These are phyloP conservation scores for Drosophila arawakana DNA, from an alignment of 1,140 invertebrate species.

Conservation along the genomic window DNA sequence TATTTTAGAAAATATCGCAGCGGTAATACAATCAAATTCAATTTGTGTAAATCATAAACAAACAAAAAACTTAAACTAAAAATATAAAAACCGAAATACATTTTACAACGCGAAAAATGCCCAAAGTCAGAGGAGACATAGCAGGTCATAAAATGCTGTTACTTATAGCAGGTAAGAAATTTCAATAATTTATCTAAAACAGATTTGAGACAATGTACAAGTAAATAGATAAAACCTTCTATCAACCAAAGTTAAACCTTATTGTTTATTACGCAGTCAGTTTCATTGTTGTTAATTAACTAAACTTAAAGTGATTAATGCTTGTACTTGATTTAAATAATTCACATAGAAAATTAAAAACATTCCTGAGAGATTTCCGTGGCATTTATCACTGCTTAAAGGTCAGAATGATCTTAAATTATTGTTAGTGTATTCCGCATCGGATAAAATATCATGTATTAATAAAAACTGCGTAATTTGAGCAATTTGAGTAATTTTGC, in stretches of 20 bases:
- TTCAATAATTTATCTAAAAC: not conserved
- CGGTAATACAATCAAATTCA: constrained; percentile 45
- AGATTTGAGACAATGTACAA: not conserved
- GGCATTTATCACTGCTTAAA: constrained; percentile 12
- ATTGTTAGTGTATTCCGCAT: not conserved
- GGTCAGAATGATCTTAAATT: constrained; percentile 10
- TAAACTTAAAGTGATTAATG: constrained; percentile 2
- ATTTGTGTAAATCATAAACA: constrained; percentile 35
- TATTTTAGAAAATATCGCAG: constrained; percentile 22
- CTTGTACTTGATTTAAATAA: constrained; percentile 39
- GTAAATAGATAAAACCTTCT: not conserved
- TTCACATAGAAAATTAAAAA: constrained; percentile 34
- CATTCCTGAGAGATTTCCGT: constrained; percentile 34
- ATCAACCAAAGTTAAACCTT: not conserved
- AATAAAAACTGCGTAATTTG: constrained; percentile 7
- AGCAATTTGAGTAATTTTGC: not conserved
- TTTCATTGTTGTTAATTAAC: constrained; percentile 16
- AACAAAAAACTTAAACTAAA: not conserved
- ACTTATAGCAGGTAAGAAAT: constrained; percentile 60
- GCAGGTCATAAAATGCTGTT: constrained; percentile 52
- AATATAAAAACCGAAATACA: constrained; percentile 7
- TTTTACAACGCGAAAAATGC: constrained; percentile 8
- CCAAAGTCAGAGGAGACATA: not conserved
- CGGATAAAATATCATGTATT: constrained; percentile 7
- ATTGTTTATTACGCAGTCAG: constrained; percentile 40